These are phyloP conservation scores for Silurus glanis DNA, from an alignment of 2,113 vertebrate species.

Conservation along the genomic window DNA sequence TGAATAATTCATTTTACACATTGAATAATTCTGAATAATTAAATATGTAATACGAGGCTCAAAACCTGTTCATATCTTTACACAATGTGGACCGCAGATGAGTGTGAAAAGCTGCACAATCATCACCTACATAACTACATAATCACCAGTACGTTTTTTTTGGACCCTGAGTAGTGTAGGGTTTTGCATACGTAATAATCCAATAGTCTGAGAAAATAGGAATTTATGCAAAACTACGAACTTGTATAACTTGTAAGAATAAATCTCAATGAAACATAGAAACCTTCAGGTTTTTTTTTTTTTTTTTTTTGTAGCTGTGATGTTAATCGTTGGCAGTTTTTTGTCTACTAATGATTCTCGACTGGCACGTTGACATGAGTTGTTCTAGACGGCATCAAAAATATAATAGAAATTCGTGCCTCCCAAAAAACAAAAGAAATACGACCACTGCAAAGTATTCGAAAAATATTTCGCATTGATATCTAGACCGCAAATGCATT, in stretches of 20 bases:
- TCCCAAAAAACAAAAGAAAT: neutral
- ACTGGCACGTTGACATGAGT: neutral
- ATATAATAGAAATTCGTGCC: neutral
- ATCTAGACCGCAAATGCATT: neutral
- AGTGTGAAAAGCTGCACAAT: neutral
- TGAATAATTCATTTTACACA: constrained; percentile 3
- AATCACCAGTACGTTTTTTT: neutral
- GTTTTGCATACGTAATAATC: neutral
- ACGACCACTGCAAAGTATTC: too few species aligned
- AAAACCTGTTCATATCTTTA: neutral
- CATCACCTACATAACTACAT: neutral
- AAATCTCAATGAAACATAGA: constrained; percentile 1
- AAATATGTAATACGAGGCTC: constrained; percentile 8
- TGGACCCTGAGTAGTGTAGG: neutral
- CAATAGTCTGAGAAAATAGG: neutral
- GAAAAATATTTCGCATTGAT: too few species aligned
- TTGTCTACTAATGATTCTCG: neutral
- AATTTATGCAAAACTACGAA: neutral
- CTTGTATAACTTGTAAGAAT: neutral
- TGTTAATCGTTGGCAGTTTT: neutral
- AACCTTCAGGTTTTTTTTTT: neutral
- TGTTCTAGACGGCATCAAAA: neutral
- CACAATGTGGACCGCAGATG: neutral
- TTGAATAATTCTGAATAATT: neutral
- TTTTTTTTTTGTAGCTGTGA: neutral